phyloP scores from a whole-genome alignment of 2,113 vertebrate species.

The Blennius ocellaris region DNA sequence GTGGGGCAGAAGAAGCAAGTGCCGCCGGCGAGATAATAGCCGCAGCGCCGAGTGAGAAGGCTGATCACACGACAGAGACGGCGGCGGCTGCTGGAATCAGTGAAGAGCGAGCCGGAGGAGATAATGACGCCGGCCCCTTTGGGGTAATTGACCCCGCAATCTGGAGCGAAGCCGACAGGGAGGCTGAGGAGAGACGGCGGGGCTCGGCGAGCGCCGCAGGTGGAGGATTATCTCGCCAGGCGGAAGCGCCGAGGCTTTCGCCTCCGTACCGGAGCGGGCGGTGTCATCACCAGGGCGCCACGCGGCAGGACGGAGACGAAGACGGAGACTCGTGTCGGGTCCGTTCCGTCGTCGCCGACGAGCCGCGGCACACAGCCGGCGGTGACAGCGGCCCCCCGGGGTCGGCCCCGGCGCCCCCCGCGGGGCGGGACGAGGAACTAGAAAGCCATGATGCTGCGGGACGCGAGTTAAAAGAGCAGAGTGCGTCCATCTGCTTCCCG shows the following conservation, averaged over 20 bases:
- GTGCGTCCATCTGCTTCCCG: constrained; percentile 18
- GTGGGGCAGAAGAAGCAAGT: constrained; percentile 19
- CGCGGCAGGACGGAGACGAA: constrained; percentile 47
- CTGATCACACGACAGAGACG: constrained; percentile 58
- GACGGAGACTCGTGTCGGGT: constrained; percentile 36
- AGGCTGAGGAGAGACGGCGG: constrained; percentile 44
- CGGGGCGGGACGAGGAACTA: constrained; percentile 30
- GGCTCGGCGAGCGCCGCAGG: constrained; percentile 45
- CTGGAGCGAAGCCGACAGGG: constrained; percentile 56
- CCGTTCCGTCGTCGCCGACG: neutral
- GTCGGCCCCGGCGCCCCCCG: constrained; percentile 29
- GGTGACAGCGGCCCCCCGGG: constrained; percentile 38
- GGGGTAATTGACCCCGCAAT: constrained; percentile 71
- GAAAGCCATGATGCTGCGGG: constrained; percentile 28
- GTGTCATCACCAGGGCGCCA: constrained; percentile 17
- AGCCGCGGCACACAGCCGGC: constrained; percentile 10
- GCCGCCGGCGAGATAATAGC: constrained; percentile 44
- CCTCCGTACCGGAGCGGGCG: neutral
- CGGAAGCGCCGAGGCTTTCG: constrained; percentile 40
- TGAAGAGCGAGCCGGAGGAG: constrained; percentile 60
- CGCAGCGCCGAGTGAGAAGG: constrained; percentile 40
- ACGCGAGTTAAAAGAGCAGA: constrained; percentile 33
- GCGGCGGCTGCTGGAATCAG: constrained; percentile 50
- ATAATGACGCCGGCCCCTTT: constrained; percentile 63
- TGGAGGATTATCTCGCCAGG: constrained; percentile 44